phyloP scores from a whole-genome alignment of 2,797 vertebrate species.

The Setipinna tenuifilis region DNA sequence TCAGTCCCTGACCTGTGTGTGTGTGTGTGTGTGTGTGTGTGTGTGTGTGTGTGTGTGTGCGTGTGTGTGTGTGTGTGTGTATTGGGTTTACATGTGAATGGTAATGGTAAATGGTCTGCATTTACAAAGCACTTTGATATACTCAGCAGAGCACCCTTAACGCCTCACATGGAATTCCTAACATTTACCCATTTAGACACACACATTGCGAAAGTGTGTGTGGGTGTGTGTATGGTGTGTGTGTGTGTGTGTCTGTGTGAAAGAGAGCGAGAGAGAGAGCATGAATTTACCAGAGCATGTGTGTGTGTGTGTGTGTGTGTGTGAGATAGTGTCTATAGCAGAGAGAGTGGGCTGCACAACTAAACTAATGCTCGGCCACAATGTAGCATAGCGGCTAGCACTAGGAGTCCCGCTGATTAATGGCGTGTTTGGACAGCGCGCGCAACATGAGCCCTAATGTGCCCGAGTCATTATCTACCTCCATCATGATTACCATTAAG shows the following conservation, averaged over 20 bases:
- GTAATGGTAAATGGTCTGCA: no score
- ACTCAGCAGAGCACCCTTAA: neutral
- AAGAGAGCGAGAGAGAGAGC: no score
- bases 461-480: neutral
- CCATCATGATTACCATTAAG: constrained; percentile 9
- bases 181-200: no score
- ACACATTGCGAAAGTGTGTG: no score
- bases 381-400: neutral
- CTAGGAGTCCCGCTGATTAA: neutral
- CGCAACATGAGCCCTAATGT: constrained; percentile 12
- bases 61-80: constrained; percentile 35
- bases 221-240: no score
- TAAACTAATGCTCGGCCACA: neutral
- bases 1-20: neutral
- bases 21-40: neutral
- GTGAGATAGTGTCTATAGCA: neutral
- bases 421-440: neutral
- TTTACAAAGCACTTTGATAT: no score
- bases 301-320: constrained; percentile 34
- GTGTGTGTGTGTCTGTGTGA: no score
- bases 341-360: no score
- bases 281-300: no score
- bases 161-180: no score
- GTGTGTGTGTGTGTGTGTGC: constrained; percentile 7
- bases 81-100: neutral